Evolutionary conservation across 2,113 vertebrate genomes (phyloP), one percentile per base, ranked within the genome.

Genomic region (Pluvialis apricaria): DNA sequence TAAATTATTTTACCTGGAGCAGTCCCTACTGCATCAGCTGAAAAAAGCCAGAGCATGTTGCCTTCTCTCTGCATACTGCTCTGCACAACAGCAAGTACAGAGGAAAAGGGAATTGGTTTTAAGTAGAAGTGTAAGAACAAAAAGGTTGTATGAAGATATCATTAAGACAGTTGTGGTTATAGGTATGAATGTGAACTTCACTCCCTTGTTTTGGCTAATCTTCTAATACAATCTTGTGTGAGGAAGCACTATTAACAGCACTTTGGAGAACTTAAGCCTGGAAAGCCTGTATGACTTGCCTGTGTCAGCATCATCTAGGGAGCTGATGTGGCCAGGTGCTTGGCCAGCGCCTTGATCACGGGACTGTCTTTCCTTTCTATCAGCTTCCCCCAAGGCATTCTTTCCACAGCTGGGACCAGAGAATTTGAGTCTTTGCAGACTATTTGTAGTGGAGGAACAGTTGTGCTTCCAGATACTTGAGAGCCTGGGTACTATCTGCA

Each of bases 341-440:
- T 9, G 72, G 36, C 32, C 32, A 64, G 12, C 1, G 2, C 20
- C 57, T 31, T 1, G 0, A 7, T n/a, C 10, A 9, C 0, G 0
- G 31, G 6, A 2, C 42, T 11, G 44, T 61, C 36, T 20, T 49
- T 61, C 49, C 70, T 60, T 34, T 17, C 44, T 69, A 4, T 4
- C 47, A 11, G 26, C 83, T 55, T 62, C 34, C 47, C 71, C 32
- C 58, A 34, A 10, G 69, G 17, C 52, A 32, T 42, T 44, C 13
- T 47, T 2, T 38, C 17, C 34, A 10, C 17, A 49, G 40, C 70
- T 64, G 61, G n/a, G 17, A 12, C 28, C 42, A 19, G 80, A 36
- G 13, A 49, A 11, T 15, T 11, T 20, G 57, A 18, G 15, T 13
- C 29, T 79, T 11, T 87, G 45, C 61, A 42, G 77, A 11, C 34